Evolutionary conservation across 2,888 invertebrate species (phyloP), one percentile per base, ranked within the genome.

Genomic region (Ormyrus thymus): DNA sequence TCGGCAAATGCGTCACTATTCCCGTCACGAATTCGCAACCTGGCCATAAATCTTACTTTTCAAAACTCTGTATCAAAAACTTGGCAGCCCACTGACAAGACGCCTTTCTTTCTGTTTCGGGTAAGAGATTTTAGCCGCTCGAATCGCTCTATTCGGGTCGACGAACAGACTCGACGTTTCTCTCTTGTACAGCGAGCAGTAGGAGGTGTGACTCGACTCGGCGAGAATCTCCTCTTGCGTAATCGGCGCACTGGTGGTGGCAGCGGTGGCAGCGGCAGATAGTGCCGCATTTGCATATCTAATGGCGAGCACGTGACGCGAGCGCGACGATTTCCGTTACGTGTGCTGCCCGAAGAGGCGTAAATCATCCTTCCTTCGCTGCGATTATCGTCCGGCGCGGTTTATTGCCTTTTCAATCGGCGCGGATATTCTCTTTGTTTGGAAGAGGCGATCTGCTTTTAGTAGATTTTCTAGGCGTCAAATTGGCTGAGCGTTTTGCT

Each of bases 251-350:
- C 65, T 56, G 50, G 64, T 61, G 43, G 15, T 56, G 66, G 15
- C 55, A 74, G 46, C 58, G 65, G 65, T 64, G 59, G n/a, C 64
- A 51, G 55, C 69, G 74, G 29, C 29, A 29, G 29, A 29, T 29
- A 29, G 4, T 29, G 29, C 29, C 29, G 29, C 29, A 29, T 76
- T 76, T 76, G 73, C 79, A 77, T 80, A 64, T 51, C 61, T 59
- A 78, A 79, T 79, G 64, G 66, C 9, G 68, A 53, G 76, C 72
- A 82, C 78, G 80, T 76, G 76, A 80, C 51, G 15, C 62, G 13
- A 29, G 69, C 62, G 13, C 46, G 69, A 43, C 51, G 15, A 62
- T 75, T 66, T 73, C 78, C 78, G 73, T 73, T 69, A 73, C 15
- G n/a, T 46, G n/a, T 7, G 48, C 51, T 7, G 53, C 65, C 29